phyloP scores from a whole-genome alignment of 2,113 vertebrate species.

The Actenoides lindsayi region DNA sequence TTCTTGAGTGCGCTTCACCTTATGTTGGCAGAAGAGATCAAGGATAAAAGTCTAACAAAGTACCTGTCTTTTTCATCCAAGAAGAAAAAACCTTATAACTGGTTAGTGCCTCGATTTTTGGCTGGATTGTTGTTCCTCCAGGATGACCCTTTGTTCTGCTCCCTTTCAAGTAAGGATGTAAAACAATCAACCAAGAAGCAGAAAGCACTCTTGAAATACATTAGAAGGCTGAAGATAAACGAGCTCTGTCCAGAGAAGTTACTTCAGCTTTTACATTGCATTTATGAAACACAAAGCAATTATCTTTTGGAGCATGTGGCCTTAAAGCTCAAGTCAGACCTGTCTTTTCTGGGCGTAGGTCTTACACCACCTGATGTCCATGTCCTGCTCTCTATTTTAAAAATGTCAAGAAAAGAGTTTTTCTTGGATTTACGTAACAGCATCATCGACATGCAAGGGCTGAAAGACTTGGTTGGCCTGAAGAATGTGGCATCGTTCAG shows the following conservation, averaged over 20 bases:
- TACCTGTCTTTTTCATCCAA: constrained; percentile 79
- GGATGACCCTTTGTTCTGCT: not conserved
- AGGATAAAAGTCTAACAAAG: constrained; percentile 78
- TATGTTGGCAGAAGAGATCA: constrained; percentile 76
- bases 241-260: constrained; percentile 76
- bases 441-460: constrained; percentile 78
- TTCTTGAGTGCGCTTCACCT: constrained; percentile 84
- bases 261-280: constrained; percentile 84
- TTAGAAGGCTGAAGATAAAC: constrained; percentile 73
- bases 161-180: not conserved
- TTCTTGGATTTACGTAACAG: constrained; percentile 84
- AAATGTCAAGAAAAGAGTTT: constrained; percentile 70
- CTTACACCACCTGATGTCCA: constrained; percentile 81
- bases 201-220: constrained; percentile 71
- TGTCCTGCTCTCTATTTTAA: constrained; percentile 76
- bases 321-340: constrained; percentile 71
- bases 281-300: constrained; percentile 76
- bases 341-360: constrained; percentile 81
- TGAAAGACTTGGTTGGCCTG: constrained; percentile 79
- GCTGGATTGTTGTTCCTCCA: constrained; percentile 83
- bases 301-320: constrained; percentile 74
- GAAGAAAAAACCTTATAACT: constrained; percentile 80
- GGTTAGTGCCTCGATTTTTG: constrained; percentile 82
- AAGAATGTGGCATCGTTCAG: constrained; percentile 82
- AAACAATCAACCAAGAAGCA: constrained; percentile 71